These are phyloP conservation scores for Achlya flavicornis DNA, from an alignment of 2,888 invertebrate genomes.

Conservation along the genomic window DNA sequence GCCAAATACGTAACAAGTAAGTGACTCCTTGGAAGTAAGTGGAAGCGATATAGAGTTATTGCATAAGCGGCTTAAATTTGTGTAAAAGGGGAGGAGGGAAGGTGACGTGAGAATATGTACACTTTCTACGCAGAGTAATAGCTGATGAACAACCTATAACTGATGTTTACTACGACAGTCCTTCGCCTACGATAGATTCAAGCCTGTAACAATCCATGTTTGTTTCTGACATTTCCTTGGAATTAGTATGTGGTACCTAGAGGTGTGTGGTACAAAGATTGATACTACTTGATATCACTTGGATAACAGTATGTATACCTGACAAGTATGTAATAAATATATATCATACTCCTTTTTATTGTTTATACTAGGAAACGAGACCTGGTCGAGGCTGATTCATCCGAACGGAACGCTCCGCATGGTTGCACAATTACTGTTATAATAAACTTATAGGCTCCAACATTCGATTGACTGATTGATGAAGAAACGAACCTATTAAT, in stretches of 20 bases:
- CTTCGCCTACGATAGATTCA: too few species aligned
- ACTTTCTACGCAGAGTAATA: too few species aligned
- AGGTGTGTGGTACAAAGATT: background rate
- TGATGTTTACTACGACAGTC: too few species aligned
- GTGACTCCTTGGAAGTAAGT: background rate
- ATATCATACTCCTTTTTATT: slow-evolving; percentile 32
- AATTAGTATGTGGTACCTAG: background rate
- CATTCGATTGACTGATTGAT: background rate
- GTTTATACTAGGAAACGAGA: slow-evolving; percentile 48
- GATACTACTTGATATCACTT: background rate
- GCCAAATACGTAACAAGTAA: background rate
- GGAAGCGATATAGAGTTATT: background rate
- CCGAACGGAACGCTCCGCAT: slow-evolving; percentile 52
- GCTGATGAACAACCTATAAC: too few species aligned
- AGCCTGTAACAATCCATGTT: too few species aligned
- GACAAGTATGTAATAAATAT: slow-evolving; percentile 4
- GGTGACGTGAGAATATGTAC: too few species aligned
- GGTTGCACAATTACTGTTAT: slow-evolving; percentile 32
- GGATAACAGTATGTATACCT: background rate
- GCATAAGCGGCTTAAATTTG: too few species aligned
- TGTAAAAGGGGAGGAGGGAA: too few species aligned
- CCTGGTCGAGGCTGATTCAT: slow-evolving; percentile 55
- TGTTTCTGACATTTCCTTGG: background rate
- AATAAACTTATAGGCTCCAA: slow-evolving; percentile 7
- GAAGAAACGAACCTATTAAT: background rate